These are phyloP conservation scores for Muschampia plurimacula DNA, from an alignment of 2,888 invertebrate genomes.

Conservation along the genomic window DNA sequence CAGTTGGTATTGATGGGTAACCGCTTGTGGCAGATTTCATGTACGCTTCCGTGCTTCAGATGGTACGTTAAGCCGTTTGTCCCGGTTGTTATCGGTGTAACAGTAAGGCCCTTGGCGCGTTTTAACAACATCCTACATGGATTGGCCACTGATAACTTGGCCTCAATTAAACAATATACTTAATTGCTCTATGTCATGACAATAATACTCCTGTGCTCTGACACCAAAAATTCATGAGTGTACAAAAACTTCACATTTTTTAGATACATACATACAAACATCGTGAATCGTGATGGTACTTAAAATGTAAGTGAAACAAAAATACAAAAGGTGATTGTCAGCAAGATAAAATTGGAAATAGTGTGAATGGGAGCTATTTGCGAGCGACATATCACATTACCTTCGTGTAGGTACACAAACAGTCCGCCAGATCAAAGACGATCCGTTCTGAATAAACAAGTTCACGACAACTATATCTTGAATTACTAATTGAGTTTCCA, in stretches of 20 bases:
- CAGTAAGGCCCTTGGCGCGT: no score
- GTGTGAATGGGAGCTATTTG: slow-evolving; percentile 52
- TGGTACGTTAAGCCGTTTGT: no score
- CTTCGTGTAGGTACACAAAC: slow-evolving; percentile 35
- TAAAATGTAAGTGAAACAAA: neutral
- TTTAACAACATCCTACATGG: no score
- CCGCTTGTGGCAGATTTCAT: no score
- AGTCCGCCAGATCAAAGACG: slow-evolving; percentile 54
- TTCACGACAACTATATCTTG: slow-evolving; percentile 50
- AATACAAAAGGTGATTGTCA: slow-evolving; percentile 35
- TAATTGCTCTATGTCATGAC: no score
- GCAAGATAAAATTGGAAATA: slow-evolving; percentile 48
- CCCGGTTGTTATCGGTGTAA: no score
- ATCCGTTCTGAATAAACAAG: slow-evolving; percentile 63
- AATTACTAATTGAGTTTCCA: slow-evolving; percentile 51
- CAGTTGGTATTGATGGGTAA: no score
- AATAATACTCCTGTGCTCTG: no score
- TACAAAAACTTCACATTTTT: neutral
- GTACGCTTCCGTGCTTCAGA: no score
- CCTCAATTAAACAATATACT: no score
- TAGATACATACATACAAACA: neutral
- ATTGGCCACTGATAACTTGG: no score
- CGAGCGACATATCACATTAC: slow-evolving; percentile 51
- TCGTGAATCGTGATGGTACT: neutral
- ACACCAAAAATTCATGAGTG: neutral